Percentiles rank a stretch among this genome's conserved stretches.
Evolutionary conservation across 1,140 invertebrate genomes (phyloP).

Genomic region (Argopecten irradians): DNA sequence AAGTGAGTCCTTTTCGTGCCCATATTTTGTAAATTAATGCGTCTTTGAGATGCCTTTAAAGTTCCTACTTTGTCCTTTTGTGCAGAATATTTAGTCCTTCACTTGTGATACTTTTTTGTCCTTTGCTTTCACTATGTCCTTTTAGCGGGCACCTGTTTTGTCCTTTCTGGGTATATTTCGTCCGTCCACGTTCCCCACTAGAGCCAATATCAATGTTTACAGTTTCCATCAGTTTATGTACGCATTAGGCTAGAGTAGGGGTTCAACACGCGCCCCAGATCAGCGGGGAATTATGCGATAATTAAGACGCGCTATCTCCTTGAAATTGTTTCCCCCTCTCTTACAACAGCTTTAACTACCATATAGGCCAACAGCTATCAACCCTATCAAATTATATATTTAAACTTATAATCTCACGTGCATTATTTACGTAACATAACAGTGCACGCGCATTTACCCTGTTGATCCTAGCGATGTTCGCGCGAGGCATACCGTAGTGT

Average conservation of each 20-base stretch:
- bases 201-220: not conserved
- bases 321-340: not conserved
- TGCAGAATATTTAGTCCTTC: too few species aligned
- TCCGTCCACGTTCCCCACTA: not conserved
- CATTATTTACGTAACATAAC: constrained; percentile 10
- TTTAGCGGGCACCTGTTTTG: not conserved
- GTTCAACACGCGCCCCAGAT: not conserved
- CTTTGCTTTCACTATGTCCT: not conserved
- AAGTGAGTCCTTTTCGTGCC: too few species aligned
- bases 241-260: not conserved
- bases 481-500: not conserved
- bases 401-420: constrained; percentile 11
- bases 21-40: too few species aligned
- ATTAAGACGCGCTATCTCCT: not conserved
- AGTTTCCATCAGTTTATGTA: not conserved
- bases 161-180: not conserved
- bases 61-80: too few species aligned
- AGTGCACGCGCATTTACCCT: constrained; percentile 5
- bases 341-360: not conserved
- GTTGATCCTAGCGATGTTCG: not conserved
- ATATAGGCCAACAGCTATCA: not conserved
- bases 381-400: constrained; percentile 19
- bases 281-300: constrained; percentile 13
- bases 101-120: too few species aligned
- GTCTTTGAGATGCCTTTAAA: too few species aligned